phyloP scores from a whole-genome alignment of 2,888 invertebrate species.

The Tortricodes alternella region DNA sequence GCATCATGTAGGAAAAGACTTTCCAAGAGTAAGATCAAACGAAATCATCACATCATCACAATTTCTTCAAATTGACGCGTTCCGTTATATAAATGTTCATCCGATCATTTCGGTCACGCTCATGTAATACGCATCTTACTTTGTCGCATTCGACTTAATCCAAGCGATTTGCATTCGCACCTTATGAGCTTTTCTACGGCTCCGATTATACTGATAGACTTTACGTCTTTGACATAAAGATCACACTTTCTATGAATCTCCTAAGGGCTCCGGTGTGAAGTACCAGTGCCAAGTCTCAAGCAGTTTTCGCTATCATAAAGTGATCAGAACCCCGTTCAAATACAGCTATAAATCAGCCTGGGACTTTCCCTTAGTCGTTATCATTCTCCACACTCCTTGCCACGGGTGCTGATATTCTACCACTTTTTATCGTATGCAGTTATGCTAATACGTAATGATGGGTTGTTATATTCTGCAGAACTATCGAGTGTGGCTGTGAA shows the following conservation, averaged over 20 bases:
- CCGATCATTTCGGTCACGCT: constrained; percentile 46
- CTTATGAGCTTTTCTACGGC: constrained; percentile 66
- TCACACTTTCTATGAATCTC: constrained; percentile 4
- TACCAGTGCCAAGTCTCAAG: constrained; percentile 29
- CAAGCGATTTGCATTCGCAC: constrained; percentile 69
- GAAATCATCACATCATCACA: constrained; percentile 24
- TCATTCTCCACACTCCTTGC: constrained; percentile 64
- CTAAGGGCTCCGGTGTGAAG: background rate
- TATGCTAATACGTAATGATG: constrained; percentile 64
- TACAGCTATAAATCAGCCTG: constrained; percentile 67
- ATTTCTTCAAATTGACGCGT: constrained; percentile 22
- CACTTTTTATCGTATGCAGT: constrained; percentile 65
- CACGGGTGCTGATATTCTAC: constrained; percentile 61
- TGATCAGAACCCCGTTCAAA: constrained; percentile 79
- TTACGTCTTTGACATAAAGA: background rate
- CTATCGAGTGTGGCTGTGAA: constrained; percentile 24
- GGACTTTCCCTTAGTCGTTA: constrained; percentile 73
- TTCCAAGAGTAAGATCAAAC: background rate
- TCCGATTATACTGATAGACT: background rate
- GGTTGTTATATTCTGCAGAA: constrained; percentile 36
- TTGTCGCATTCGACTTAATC: constrained; percentile 63
- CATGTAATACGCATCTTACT: constrained; percentile 44
- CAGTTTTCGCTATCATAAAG: constrained; percentile 79
- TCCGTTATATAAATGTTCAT: constrained; percentile 24
- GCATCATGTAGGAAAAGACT: background rate